A percentile compares a stretch with the other conserved stretches of the same genome.
phyloP scores from a whole-genome alignment of 2,888 invertebrate genomes.

The Agrochola lychnidis region DNA sequence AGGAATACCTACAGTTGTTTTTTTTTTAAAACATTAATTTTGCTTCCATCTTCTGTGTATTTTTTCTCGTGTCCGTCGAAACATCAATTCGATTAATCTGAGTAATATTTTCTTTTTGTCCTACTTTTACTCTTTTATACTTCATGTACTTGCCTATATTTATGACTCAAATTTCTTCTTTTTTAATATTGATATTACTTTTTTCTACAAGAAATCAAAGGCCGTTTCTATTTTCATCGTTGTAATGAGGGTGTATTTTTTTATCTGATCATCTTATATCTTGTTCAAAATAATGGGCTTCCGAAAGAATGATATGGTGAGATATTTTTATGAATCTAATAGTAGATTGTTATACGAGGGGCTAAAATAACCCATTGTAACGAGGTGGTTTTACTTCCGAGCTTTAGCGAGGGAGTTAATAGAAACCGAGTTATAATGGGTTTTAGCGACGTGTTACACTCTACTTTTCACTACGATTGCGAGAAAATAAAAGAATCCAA shows the following conservation, averaged over 20 bases:
- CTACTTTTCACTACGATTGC: too few species aligned
- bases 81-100: slow-evolving; percentile 26
- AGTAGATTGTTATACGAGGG: too few species aligned
- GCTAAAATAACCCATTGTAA: too few species aligned
- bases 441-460: too few species aligned
- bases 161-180: too few species aligned
- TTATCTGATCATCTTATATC: background rate
- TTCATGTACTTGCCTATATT: background rate
- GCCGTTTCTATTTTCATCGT: slow-evolving; percentile 9
- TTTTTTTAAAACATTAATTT: slow-evolving; percentile 28
- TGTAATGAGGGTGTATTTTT: background rate
- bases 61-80: slow-evolving; percentile 16
- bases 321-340: background rate
- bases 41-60: slow-evolving; percentile 25
- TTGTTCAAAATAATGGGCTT: too few species aligned
- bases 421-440: too few species aligned
- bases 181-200: background rate
- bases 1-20: slow-evolving; percentile 30
- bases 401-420: too few species aligned
- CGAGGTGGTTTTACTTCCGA: too few species aligned
- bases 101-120: slow-evolving; percentile 1
- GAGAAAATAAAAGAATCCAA: too few species aligned
- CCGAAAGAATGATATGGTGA: background rate
- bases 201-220: background rate
- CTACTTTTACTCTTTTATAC: background rate